Evolutionary conservation across 2,888 invertebrate genomes (phyloP).

Genomic region (Bimastos eiseni): DNA sequence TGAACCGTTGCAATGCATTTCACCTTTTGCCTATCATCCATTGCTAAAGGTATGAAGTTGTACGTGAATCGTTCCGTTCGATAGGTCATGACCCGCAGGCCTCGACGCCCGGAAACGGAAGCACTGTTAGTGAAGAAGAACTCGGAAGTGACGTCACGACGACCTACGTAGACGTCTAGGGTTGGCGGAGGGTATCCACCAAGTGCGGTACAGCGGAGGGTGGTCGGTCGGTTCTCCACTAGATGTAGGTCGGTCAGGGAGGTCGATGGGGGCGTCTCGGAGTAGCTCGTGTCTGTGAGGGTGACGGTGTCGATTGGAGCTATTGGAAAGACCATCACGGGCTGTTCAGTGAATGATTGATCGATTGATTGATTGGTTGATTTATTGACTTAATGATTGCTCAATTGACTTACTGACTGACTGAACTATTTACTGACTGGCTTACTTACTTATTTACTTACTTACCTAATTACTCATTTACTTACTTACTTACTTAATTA

Average conservation of each 20-base stretch:
- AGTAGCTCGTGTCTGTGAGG: neutral
- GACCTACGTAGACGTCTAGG: constrained; percentile 26
- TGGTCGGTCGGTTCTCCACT: neutral
- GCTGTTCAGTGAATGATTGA: neutral
- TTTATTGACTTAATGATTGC: neutral
- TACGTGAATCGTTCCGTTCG: constrained; percentile 28
- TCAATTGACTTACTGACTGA: neutral
- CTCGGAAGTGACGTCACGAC: constrained; percentile 27
- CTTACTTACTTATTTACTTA: neutral
- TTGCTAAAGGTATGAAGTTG: neutral
- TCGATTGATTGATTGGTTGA: neutral
- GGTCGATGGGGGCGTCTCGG: neutral
- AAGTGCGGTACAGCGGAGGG: neutral
- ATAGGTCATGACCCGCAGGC: constrained; percentile 28
- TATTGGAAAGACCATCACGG: neutral
- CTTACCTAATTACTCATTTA: neutral
- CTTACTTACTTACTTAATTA: neutral
- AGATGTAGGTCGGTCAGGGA: neutral
- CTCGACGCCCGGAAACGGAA: neutral
- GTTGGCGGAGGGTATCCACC: constrained; percentile 28
- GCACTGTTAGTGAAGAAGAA: constrained; percentile 24
- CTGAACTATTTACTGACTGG: neutral
- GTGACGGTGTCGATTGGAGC: neutral
- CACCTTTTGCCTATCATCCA: constrained; percentile 24
- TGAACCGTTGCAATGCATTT: constrained; percentile 24